Base-by-base conservation (phyloP, 53 echinoderm and acorn worm genomes). In the Temnopleurus reevesii region DNA sequence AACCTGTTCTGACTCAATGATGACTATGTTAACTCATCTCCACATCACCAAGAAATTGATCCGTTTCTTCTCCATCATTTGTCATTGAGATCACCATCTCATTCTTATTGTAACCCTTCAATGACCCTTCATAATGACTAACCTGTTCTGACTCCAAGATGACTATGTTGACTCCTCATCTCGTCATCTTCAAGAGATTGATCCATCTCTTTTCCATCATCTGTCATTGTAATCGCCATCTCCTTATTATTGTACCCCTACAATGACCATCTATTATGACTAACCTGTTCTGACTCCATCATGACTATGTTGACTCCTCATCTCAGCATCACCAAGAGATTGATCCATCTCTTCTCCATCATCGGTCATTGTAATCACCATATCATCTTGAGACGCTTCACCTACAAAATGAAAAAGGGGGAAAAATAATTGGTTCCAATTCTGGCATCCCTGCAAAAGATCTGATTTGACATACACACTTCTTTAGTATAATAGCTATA, bases 351-450 rank as follows among this genome's bases (percentile, higher is more conserved):
- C 95, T 28, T 94, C 94, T 31, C 97, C 97, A 77, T 94, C 97
- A 76, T 97, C 97, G 12, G 97, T 95, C 95, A 97, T 97, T 43
- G 95, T 95, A 61, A 95, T 95, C 23, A 97, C 94, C 97, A 97
- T 97, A 85, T 97, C 97, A 89, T 97, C 97, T 46, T 97, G 97
- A 6, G 97, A 97, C n/a, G 93, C 95, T 91, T 93, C 93, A 64
- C 93, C 97, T 95, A 55, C 80, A 56, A 55, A 81, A n/a, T n/a
- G n/a, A n/a, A n/a, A n/a, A n/a, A n/a, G n/a, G n/a, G n/a, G n/a
- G n/a, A n/a, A n/a, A n/a, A n/a, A n/a, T n/a, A n/a, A n/a, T n/a
- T n/a, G n/a, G n/a, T n/a, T n/a, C n/a, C n/a, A n/a, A n/a, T n/a
- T n/a, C n/a, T n/a, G n/a, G n/a, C n/a, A n/a, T n/a, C n/a, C n/a